Evolutionary conservation across 2,797 vertebrate genomes (phyloP).

Genomic region (Paratrypauchen microcephalus): DNA sequence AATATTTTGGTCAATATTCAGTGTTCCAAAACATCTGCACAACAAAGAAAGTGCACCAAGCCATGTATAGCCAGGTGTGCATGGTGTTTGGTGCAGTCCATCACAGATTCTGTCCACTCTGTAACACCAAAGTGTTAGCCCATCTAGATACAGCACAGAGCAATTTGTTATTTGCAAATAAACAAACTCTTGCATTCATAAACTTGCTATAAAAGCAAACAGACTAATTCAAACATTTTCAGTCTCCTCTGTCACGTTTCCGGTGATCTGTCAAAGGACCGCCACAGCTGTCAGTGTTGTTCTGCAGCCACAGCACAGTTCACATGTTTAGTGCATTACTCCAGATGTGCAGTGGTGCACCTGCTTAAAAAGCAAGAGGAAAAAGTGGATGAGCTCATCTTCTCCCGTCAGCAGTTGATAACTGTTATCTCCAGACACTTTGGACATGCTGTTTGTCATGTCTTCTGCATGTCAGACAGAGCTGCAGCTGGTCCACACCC

Average conservation of each 20-base stretch:
- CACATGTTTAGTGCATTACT: background rate
- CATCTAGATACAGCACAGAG: too few species aligned
- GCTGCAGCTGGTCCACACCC: conserved; percentile 70
- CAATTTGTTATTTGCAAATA: background rate
- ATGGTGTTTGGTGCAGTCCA: background rate
- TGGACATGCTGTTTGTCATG: conserved; percentile 22
- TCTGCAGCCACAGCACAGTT: background rate
- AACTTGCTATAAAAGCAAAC: background rate
- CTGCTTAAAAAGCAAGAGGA: conserved; percentile 4
- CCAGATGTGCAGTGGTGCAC: conserved; percentile 9
- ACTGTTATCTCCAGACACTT: conserved; percentile 15
- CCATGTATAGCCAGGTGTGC: background rate
- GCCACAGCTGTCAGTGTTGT: conserved; percentile 5
- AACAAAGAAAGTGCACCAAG: background rate
- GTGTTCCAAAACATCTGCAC: background rate
- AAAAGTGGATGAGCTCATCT: background rate
- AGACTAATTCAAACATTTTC: conserved; percentile 2
- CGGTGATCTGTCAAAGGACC: background rate
- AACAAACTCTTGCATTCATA: background rate
- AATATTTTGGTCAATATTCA: background rate
- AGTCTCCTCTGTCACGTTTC: background rate
- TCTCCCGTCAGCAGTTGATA: conserved; percentile 8
- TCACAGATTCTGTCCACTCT: background rate
- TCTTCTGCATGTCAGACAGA: conserved; percentile 31
- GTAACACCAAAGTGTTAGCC: too few species aligned